Evolutionary conservation across 2,797 vertebrate genomes (phyloP).

Genomic region (Geotrypetes seraphini): DNA sequence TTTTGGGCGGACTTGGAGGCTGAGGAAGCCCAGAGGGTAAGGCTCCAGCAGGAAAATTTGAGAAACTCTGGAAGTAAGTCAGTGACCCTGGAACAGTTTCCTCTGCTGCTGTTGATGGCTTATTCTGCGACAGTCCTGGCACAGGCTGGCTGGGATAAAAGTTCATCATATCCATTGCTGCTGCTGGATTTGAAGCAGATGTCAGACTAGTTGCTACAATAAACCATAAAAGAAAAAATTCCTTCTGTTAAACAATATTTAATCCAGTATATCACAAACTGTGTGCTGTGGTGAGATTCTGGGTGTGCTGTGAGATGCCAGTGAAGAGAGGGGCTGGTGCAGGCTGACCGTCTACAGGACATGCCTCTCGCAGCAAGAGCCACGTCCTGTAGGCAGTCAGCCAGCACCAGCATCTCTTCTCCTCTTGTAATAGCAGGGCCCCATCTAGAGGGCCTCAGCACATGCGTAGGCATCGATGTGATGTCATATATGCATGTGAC

Average conservation of each 20-base stretch:
- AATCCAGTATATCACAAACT: too few species aligned
- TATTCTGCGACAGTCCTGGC: constrained; percentile 56
- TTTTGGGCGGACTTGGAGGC: constrained; percentile 39
- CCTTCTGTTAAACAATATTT: constrained; percentile 3
- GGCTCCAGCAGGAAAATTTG: constrained; percentile 45
- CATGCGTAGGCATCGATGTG: too few species aligned
- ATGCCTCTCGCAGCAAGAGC: too few species aligned
- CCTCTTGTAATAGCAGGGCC: too few species aligned
- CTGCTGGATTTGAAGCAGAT: constrained; percentile 46
- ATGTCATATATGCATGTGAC: too few species aligned
- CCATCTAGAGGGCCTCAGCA: too few species aligned
- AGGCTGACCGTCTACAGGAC: too few species aligned
- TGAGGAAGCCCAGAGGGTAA: constrained; percentile 34
- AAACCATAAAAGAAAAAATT: constrained; percentile 35
- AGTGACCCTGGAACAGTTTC: constrained; percentile 48
- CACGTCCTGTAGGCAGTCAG: too few species aligned
- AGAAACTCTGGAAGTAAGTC: constrained; percentile 54
- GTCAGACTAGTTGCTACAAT: constrained; percentile 50
- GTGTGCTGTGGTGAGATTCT: too few species aligned
- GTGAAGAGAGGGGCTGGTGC: too few species aligned
- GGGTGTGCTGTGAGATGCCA: too few species aligned
- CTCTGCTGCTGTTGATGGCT: constrained; percentile 41
- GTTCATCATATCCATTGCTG: constrained; percentile 60
- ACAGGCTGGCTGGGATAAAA: constrained; percentile 62
- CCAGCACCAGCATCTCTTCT: too few species aligned